Evolutionary conservation across 2,113 vertebrate genomes (phyloP), one percentile per base, ranked within the genome.

Genomic region (Sphyrna mokarran): DNA sequence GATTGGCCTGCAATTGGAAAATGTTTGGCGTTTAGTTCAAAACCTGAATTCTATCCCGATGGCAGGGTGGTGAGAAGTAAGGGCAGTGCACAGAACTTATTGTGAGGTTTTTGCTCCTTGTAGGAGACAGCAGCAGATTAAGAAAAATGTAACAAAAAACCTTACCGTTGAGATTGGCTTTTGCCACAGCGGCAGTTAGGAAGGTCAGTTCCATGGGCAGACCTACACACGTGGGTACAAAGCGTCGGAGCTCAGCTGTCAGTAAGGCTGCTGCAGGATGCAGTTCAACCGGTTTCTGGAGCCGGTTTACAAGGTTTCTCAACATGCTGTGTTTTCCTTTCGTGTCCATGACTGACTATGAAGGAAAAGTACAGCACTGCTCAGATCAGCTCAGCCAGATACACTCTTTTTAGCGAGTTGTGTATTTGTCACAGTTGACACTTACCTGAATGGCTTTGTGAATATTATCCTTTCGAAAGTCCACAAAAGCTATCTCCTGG

Each of bases 231-330:
- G 96, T 97, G 91, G 97, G 96, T 37, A 97, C 96, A 4, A 97
- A 96, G 7, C 8, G 96, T 33, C 96, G 96, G 66, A 97, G 86
- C 96, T 98, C 97, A 87, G 96, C 96, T 48, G 96, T 97, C 43
- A 97, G 72, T n/a, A 97, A 95, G 85, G 96, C 93, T 95, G 97
- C 97, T 40, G 95, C 96, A 96, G 96, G 97, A 23, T 96, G 96
- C 95, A 96, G 96, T 72, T 96, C 95, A 91, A 97, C 61, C 33
- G 96, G 96, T 94, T 95, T 97, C 96, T 97, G 96, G 95, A 96
- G 95, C 95, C 95, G 96, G 76, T 96, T 96, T 96, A 97, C 95
- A 86, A 97, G 20, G 78, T 96, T 96, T 54, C 95, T 96, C 95
- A 97, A 40, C 0, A 96, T 96, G 94, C 96, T 96, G 66, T 61